These are phyloP conservation scores for Schrankia costaestrigalis DNA, from an alignment of 2,888 invertebrate genomes.

Conservation along the genomic window DNA sequence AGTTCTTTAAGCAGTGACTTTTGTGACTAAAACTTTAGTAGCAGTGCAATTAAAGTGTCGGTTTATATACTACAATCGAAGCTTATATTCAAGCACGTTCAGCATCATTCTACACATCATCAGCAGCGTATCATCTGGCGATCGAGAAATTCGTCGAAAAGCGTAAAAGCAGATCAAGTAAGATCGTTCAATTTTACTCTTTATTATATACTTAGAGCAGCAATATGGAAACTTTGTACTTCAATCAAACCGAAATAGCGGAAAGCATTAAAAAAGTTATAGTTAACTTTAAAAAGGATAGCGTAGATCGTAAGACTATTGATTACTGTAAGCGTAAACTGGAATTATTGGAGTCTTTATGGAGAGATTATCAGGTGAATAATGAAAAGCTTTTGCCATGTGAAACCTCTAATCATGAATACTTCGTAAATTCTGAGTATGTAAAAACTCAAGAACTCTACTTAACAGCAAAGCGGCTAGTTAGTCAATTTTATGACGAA, in stretches of 20 bases:
- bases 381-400: not conserved
- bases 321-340: conserved; percentile 6
- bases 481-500: no score
- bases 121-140: not conserved
- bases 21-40: no score
- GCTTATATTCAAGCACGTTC: no score
- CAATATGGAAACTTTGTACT: not conserved
- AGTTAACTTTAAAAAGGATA: conserved; percentile 3
- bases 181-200: no score
- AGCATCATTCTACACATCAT: no score
- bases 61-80: no score
- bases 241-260: conserved; percentile 1
- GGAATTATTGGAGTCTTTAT: conserved; percentile 1
- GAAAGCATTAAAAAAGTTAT: conserved; percentile 1
- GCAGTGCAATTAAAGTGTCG: no score
- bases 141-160: no score
- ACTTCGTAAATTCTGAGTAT: conserved; percentile 1
- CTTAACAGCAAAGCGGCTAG: not conserved
- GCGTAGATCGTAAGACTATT: conserved; percentile 3
- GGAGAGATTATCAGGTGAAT: conserved; percentile 2
- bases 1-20: no score
- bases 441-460: conserved; percentile 1
- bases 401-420: conserved; percentile 1
- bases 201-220: no score
- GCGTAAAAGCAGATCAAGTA: no score